Conservation (phyloP, 2,888 invertebrate species). For the Drosophila borborema region DNA sequence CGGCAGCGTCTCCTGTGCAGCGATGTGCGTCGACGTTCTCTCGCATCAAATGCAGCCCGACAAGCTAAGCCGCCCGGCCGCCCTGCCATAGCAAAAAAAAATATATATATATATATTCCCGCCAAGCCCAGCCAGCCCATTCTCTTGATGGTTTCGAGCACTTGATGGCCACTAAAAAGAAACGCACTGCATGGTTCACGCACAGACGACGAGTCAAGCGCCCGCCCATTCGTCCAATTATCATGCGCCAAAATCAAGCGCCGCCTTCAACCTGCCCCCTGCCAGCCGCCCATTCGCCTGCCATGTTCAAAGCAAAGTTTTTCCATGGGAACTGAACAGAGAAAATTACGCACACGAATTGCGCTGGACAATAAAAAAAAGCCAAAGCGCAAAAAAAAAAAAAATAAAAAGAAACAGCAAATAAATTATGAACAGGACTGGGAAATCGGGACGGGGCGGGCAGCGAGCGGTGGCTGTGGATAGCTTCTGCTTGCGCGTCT, state of each 20-base stretch:
- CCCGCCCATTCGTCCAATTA: constrained; percentile 53
- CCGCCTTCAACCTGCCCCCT: not conserved
- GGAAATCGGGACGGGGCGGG: constrained; percentile 3
- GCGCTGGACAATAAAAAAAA: constrained; percentile 72
- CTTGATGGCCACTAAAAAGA: constrained; percentile 39
- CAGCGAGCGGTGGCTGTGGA: constrained; percentile 1
- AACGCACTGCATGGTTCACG: constrained; percentile 61
- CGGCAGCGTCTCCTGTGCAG: constrained; percentile 52
- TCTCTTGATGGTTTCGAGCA: constrained; percentile 2
- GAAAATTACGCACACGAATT: constrained; percentile 77
- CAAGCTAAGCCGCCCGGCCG: not conserved
- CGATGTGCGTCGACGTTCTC: constrained; percentile 41
- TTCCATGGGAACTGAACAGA: constrained; percentile 61
- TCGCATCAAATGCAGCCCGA: constrained; percentile 66
- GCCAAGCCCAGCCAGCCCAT: not conserved
- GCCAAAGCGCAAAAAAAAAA: constrained; percentile 35
- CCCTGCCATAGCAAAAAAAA: not conserved
- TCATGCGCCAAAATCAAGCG: constrained; percentile 64
- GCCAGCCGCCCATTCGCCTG: constrained; percentile 8
- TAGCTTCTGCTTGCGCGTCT: constrained; percentile 67
- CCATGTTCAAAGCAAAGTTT: constrained; percentile 67
- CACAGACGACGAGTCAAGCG: constrained; percentile 46
- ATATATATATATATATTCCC: too few relatives aligned
- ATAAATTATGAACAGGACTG: constrained; percentile 67
- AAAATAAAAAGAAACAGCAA: constrained; percentile 47